phyloP scores from a whole-genome alignment of 2,113 vertebrate species.

The Pardalotus punctatus region DNA sequence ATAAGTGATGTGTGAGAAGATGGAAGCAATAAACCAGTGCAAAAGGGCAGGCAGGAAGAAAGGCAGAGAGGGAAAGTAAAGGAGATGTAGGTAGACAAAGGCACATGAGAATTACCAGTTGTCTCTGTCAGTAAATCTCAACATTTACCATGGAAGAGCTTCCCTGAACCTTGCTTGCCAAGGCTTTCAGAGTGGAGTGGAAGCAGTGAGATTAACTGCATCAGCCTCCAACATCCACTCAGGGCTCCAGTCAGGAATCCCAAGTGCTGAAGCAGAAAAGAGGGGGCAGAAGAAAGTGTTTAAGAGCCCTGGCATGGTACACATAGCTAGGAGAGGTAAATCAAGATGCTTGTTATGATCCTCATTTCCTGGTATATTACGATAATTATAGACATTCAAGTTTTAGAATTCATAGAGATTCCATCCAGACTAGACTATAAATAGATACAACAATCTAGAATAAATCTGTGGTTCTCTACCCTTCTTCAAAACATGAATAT shows the following conservation, averaged over 20 bases:
- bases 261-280: background rate
- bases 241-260: background rate
- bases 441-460: background rate
- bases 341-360: background rate
- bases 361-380: background rate
- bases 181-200: background rate
- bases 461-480: background rate
- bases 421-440: background rate
- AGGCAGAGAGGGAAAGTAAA: background rate
- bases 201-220: fast-evolving
- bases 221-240: fast-evolving
- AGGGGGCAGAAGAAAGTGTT: background rate
- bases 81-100: background rate
- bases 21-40: background rate
- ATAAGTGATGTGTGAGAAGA: background rate
- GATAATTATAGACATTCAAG: background rate
- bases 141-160: background rate
- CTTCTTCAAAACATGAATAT: conserved; percentile 41
- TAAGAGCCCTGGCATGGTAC: background rate
- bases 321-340: background rate
- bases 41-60: background rate
- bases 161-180: background rate
- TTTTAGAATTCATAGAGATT: background rate
- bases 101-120: background rate
- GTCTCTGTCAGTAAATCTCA: background rate